Evolutionary conservation across 2,797 vertebrate genomes (phyloP), one percentile per base, ranked within the genome.

Genomic region (Coreius guichenoti): DNA sequence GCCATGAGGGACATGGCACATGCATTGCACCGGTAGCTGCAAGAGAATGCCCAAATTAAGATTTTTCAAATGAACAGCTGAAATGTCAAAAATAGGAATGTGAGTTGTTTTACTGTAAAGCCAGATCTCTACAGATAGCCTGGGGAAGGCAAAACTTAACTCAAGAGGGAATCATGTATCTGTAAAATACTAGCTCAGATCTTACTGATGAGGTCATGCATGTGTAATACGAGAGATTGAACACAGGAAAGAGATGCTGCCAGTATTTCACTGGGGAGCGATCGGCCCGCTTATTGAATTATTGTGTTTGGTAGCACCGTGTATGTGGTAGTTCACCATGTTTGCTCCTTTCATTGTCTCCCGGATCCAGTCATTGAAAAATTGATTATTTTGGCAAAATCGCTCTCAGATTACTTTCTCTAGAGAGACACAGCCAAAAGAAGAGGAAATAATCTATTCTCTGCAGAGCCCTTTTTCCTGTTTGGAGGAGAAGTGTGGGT

Each of bases 1-100:
- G 87, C 91, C 85, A 29, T 16, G 45, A 86, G 88, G 81, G 83
- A 88, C 75, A 75, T 43, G 39, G 70, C 70, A 49, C 58, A 85
- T 43, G 49, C 47, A 69, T 76, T 49, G 54, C 33, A 36, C 75
- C 76, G n/a, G 33, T 75, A 45, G 81, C 26, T 47, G 73, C 61
- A 87, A 56, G 51, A 70, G 77, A 16, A 63, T 49, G 31, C 36
- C 54, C 43, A 39, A 77, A 82, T 69, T 81, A 61, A 43, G 13
- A 76, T 81, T 45, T 80, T 76, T 74, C 5, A 73, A 82, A 83
- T 78, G 58, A 61, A 78, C 74, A 63, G 75, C 68, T 73, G 69
- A 85, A 39, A 65, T 63, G 85, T 33, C 49, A 73, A 36, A 83
- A 73, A 70, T 43, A 54, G 36, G 45, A 33, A 49, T 14, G 26